Conservation (phyloP, 2,113 vertebrate genomes). For the Chamaea fasciata region DNA sequence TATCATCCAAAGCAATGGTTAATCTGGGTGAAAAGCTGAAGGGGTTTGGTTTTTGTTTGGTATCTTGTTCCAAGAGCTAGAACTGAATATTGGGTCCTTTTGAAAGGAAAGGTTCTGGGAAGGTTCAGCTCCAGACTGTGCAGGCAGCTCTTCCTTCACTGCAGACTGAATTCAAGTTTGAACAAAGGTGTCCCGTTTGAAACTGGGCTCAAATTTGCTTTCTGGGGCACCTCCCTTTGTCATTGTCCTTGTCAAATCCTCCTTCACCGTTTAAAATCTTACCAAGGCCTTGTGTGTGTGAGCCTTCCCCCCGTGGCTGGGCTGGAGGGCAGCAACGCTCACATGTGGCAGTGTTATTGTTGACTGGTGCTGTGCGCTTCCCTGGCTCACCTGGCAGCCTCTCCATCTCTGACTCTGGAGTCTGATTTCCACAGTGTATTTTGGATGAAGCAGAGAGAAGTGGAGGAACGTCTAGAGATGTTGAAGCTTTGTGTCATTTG, state of each 20-base stretch:
- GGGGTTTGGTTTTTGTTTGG: background rate
- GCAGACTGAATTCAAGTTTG: background rate
- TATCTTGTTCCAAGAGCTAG: background rate
- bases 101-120: background rate
- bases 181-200: background rate
- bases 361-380: background rate
- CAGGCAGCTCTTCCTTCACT: background rate
- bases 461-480: constrained; percentile 14
- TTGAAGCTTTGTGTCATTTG: constrained; percentile 30
- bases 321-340: background rate
- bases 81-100: background rate
- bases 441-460: constrained; percentile 41
- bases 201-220: background rate
- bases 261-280: background rate
- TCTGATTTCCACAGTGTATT: background rate
- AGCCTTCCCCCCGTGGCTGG: background rate
- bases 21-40: background rate
- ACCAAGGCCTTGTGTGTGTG: fast-evolving
- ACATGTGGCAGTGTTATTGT: fast-evolving
- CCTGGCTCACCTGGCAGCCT: background rate
- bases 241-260: background rate
- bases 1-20: background rate
- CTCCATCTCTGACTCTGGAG: background rate
- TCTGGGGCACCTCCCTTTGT: background rate
- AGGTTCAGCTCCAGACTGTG: background rate